Percentiles rank a stretch among this genome's conserved stretches.
Evolutionary conservation across 2,888 invertebrate genomes (phyloP).

Genomic region (Mesorhabditis sp.): DNA sequence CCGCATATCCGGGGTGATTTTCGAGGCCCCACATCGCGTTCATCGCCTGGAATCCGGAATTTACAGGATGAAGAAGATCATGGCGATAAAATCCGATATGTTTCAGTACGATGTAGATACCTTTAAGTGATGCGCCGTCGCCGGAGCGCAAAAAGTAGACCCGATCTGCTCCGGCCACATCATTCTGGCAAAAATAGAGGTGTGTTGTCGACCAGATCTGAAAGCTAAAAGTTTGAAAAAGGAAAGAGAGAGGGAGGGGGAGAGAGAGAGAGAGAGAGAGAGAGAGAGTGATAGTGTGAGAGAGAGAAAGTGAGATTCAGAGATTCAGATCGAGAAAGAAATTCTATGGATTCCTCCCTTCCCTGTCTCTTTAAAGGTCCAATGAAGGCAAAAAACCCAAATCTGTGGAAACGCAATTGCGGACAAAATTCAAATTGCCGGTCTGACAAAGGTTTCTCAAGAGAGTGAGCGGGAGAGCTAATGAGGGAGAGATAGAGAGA

Average conservation of each 20-base stretch:
- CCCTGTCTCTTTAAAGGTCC: too few relatives aligned
- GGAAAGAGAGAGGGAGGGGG: background rate
- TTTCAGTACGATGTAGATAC: too few relatives aligned
- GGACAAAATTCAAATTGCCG: too few relatives aligned
- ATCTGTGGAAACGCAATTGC: too few relatives aligned
- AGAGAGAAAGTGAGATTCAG: background rate
- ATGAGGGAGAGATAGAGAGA: too few relatives aligned
- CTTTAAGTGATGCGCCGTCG: background rate
- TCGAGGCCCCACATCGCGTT: conserved; percentile 6
- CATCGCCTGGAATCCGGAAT: background rate
- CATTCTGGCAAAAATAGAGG: background rate
- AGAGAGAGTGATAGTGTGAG: background rate
- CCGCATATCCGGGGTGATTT: background rate
- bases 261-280: background rate
- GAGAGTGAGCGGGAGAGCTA: too few relatives aligned
- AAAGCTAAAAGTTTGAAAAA: background rate
- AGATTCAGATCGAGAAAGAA: background rate
- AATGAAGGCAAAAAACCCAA: too few relatives aligned
- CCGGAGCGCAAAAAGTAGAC: background rate
- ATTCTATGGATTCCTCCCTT: too few relatives aligned
- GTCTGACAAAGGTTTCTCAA: too few relatives aligned
- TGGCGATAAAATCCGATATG: too few relatives aligned
- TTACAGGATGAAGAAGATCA: too few relatives aligned
- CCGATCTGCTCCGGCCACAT: conserved; percentile 3
- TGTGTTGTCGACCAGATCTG: background rate